Evolutionary conservation across 1,140 invertebrate species (phyloP), one percentile per base, ranked within the genome.

Genomic region (Pteromalus puparum): DNA sequence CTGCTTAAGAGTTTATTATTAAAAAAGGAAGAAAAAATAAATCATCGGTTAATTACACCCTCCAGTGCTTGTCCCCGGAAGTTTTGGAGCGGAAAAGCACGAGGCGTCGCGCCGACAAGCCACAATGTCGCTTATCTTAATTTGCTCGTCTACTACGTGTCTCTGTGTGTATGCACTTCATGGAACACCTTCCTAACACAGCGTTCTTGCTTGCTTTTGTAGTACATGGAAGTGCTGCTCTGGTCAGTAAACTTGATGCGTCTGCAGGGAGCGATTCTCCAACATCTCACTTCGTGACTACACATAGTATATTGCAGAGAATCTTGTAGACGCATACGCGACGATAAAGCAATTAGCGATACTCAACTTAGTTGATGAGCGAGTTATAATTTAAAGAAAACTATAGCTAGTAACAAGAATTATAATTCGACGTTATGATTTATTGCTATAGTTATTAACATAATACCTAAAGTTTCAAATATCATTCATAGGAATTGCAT

Each of bases 71-170:
- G 74, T n/a, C 18, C 21, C 53, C 1, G 74, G 12, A 76, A 76
- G 74, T 76, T 76, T 42, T 76, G 26, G 74, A 76, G 74, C 74
- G 74, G 74, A 76, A 76, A 38, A 48, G 5, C 12, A 24, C 12
- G 12, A 28, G 15, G 42, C 74, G n/a, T 61, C 53, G 53, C 21
- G 21, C 7, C 6, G 18, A 61, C 53, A 1, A 61, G 53, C 53
- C 2, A 42, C 21, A 24, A 26, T 53, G 46, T 53, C 75, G 46
- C 75, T 77, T 24, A 28, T 77, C 46, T 77, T 9, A 77, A 77
- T 61, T 77, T 21, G 46, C 75, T 42, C 73, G 18, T 42, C 28
- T 46, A 10, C 28, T 46, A 10, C n/a, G 38, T 75, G 34, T n/a
- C 53, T n/a, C 18, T 48, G 46, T 18, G 53, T n/a, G 18, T 61